These are phyloP conservation scores for Caerostris extrusa DNA, from an alignment of 1,140 invertebrate species.

Conservation along the genomic window DNA sequence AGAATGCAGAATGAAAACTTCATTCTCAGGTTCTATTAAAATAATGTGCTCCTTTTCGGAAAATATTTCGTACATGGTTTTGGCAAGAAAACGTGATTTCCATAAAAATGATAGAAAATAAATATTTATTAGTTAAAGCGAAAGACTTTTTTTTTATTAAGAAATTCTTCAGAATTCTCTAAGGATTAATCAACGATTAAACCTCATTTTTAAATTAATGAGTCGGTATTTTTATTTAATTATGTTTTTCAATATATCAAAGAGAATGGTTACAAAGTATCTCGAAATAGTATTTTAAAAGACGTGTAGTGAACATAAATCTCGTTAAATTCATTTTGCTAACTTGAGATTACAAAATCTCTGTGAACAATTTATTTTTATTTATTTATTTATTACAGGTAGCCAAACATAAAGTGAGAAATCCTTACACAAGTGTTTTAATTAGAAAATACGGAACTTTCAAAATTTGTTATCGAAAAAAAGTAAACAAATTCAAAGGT, in stretches of 20 bases:
- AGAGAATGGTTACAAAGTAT: not conserved
- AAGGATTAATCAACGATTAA: constrained; percentile 4
- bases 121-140: too few species aligned
- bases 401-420: not conserved
- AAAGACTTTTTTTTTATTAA: too few species aligned
- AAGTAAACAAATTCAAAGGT: not conserved
- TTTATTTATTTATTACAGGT: not conserved
- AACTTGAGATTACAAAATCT: not conserved
- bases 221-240: not conserved
- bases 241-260: not conserved
- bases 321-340: not conserved
- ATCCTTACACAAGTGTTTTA: not conserved
- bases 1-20: too few species aligned
- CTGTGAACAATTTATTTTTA: not conserved
- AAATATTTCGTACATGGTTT: too few species aligned
- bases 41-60: too few species aligned
- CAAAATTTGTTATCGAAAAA: not conserved
- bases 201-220: not conserved
- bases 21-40: too few species aligned
- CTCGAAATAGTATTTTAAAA: not conserved
- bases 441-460: not conserved
- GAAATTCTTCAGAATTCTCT: not conserved
- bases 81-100: too few species aligned
- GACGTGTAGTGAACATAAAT: not conserved
- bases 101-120: too few species aligned